Conservation (phyloP, 2,888 invertebrate species). For the Leptopilina syphax region DNA sequence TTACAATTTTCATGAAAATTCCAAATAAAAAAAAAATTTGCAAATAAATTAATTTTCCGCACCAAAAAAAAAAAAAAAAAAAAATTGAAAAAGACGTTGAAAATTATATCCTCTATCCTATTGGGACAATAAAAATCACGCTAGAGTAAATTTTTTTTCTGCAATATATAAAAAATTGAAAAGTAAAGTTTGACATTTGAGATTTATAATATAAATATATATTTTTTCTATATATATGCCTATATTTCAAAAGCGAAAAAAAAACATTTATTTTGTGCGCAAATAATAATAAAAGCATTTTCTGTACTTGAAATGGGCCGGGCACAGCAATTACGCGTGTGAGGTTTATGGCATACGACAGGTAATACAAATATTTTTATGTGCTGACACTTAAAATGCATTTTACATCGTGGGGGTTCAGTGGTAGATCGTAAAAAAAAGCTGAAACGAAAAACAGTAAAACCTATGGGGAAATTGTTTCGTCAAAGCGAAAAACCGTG, state of each 20-base stretch:
- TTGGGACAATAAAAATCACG: not conserved
- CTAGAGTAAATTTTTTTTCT: not conserved
- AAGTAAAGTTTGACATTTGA: not conserved
- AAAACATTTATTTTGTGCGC: conserved; percentile 26
- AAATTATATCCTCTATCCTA: too few relatives aligned
- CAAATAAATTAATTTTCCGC: too few relatives aligned
- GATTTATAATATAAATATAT: not conserved
- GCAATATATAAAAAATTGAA: not conserved
- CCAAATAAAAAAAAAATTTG: too few relatives aligned
- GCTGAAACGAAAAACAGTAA: conserved; percentile 27
- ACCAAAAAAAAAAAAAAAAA: too few relatives aligned
- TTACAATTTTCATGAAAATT: too few relatives aligned
- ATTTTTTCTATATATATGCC: not conserved
- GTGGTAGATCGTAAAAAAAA: conserved; percentile 28
- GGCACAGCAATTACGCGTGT: conserved; percentile 16
- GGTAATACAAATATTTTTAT: conserved; percentile 36
- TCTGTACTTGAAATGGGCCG: conserved; percentile 13
- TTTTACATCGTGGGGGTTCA: conserved; percentile 26
- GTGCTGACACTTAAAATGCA: conserved; percentile 34
- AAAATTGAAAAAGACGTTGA: too few relatives aligned
- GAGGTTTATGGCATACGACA: conserved; percentile 31
- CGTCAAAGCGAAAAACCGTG: conserved; percentile 21
- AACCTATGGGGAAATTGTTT: conserved; percentile 17
- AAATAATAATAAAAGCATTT: conserved; percentile 13
- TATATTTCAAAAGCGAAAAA: not conserved